Evolutionary conservation across 2,888 invertebrate species (phyloP), one percentile per base, ranked within the genome.

Genomic region (Machimus atricapillus): DNA sequence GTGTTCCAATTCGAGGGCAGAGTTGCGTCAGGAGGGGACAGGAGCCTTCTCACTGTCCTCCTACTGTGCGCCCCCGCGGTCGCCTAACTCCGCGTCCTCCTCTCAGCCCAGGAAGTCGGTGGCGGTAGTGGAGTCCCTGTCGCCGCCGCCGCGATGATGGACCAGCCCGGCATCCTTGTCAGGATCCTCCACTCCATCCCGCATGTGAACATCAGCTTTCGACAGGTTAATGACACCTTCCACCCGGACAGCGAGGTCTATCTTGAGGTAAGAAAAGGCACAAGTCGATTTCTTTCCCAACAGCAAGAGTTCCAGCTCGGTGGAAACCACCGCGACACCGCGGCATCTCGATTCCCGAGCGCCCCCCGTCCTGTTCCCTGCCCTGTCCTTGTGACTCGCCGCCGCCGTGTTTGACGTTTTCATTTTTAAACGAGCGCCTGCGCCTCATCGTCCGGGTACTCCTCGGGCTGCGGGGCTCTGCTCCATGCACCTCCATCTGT

Each of bases 181-280:
- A 94, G 95, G 93, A 95, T 97, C 94, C 96, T 98, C 93, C 98
- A 98, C 93, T 94, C 95, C 91, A 94, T 98, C 93, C 98, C 98
- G 90, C 98, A 98, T 94, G 94, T 98, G 93, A 97, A 98, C 93
- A 96, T 97, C 91, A 96, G 96, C 90, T 95, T 98, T 92, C 96
- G 97, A 91, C 94, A 95, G 91, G 97, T 98, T 93, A 97, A 98
- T 94, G 96, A 96, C 92, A 97, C 97, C 90, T 98, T 98, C 93
- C 96, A 97, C 92, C 97, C 97, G 88, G 95, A 96, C 91, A 97
- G 97, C 91, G 96, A 96, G 90, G 95, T 97, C 91, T 98, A 98
- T 93, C 94, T 97, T 90, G 98, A 98, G 96, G 97, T 97, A 93
- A 93, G 94, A 91, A 14, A 46, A 16, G 14, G 16, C 14, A 14